These are phyloP conservation scores for Sus cebifrons DNA, from an alignment of 2,797 vertebrate species.

Conservation along the genomic window DNA sequence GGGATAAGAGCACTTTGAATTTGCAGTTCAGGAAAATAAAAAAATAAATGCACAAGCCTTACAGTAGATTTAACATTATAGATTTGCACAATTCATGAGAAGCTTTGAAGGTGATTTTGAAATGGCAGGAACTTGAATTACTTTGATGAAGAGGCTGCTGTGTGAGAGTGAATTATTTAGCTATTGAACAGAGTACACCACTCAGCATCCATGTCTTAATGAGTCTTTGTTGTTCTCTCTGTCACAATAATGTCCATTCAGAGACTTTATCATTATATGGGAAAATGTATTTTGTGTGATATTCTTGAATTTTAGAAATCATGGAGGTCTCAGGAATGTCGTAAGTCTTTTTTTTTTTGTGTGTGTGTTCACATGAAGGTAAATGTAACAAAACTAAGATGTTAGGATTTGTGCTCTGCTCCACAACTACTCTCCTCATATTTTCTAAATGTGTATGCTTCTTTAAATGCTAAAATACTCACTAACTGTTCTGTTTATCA, in stretches of 20 bases:
- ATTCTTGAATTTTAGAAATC: constrained; percentile 62
- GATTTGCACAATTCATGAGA: constrained; percentile 56
- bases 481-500: constrained; percentile 4
- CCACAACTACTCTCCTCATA: not conserved
- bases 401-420: not conserved
- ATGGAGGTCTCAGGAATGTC: constrained; percentile 37
- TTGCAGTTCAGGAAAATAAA: constrained; percentile 46
- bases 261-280: not conserved
- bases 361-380: constrained; percentile 21
- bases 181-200: not conserved
- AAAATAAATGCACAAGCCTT: constrained; percentile 55
- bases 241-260: not conserved
- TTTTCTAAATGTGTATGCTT: not conserved
- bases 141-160: constrained; percentile 34
- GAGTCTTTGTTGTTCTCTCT: constrained; percentile 43
- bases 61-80: constrained; percentile 54
- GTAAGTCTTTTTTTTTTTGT: not conserved
- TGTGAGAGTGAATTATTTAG: constrained; percentile 55
- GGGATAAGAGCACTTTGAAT: constrained; percentile 59
- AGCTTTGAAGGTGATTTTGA: constrained; percentile 42
- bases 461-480: constrained; percentile 33
- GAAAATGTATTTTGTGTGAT: not conserved
- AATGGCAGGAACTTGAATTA: constrained; percentile 56
- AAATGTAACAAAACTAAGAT: not conserved
- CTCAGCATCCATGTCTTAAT: not conserved